phyloP scores from a whole-genome alignment of 2,888 invertebrate species.

The Diaperis boleti region DNA sequence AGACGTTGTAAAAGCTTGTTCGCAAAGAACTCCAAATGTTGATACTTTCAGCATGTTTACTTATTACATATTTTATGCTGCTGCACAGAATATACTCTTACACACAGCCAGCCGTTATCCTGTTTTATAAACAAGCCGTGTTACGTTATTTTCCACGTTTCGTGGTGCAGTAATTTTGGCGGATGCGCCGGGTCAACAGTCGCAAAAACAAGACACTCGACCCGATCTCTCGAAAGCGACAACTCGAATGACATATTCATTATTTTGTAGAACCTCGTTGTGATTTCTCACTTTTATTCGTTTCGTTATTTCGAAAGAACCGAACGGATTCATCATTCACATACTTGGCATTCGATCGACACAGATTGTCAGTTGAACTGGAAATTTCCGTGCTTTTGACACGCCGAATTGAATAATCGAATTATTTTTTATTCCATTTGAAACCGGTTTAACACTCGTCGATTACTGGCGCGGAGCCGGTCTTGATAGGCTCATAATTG shows the following conservation, averaged over 20 bases:
- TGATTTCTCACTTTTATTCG: slow-evolving; percentile 17
- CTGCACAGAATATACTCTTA: too few relatives aligned
- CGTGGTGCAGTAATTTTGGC: too few relatives aligned
- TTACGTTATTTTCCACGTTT: too few relatives aligned
- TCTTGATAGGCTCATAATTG: slow-evolving; percentile 29
- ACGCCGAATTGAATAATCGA: slow-evolving; percentile 22
- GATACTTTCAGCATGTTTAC: too few relatives aligned
- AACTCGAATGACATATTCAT: slow-evolving; percentile 16
- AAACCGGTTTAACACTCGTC: slow-evolving; percentile 18
- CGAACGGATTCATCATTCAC: slow-evolving; percentile 11
- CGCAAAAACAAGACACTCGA: too few relatives aligned
- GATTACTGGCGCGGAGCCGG: slow-evolving; percentile 8
- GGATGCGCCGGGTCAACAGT: background rate
- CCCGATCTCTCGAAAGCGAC: background rate
- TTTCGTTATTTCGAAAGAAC: slow-evolving; percentile 10
- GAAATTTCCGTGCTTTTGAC: slow-evolving; percentile 19
- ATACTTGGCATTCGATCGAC: slow-evolving; percentile 21
- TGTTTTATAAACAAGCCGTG: too few relatives aligned
- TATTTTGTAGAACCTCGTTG: slow-evolving; percentile 23
- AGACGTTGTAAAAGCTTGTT: too few relatives aligned
- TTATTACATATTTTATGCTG: too few relatives aligned
- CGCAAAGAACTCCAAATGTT: too few relatives aligned
- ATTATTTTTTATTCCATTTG: slow-evolving; percentile 30
- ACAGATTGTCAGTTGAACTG: slow-evolving; percentile 11
- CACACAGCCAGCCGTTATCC: too few relatives aligned